A percentile compares a stretch with the other conserved stretches of the same genome.
Conservation (phyloP, 2,797 vertebrate species). For the Manis javanica region DNA sequence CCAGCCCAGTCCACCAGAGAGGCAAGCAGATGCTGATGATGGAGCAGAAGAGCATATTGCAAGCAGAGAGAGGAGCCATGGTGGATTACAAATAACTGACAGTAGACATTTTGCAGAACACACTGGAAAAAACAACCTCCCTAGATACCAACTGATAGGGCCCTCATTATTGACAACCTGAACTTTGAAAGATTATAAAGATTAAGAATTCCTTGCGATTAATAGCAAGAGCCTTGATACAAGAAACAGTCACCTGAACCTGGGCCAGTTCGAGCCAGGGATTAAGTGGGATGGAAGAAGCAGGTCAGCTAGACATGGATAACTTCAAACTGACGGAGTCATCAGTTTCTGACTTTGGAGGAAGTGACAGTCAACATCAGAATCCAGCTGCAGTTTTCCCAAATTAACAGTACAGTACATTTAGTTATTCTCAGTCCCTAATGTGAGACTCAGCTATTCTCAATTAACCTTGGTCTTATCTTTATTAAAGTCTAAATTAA, state of each 20-base stretch:
- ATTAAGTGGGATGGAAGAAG: background rate
- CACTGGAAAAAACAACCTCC: background rate
- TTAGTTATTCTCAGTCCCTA: background rate
- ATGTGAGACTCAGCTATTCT: conserved; percentile 1
- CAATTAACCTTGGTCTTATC: conserved; percentile 45
- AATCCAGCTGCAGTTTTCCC: background rate
- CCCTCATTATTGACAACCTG: conserved; percentile 42
- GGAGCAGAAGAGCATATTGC: background rate
- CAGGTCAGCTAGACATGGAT: background rate
- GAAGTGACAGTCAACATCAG: background rate
- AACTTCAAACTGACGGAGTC: background rate
- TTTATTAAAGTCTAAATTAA: conserved; percentile 40
- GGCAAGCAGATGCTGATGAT: background rate
- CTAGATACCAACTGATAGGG: background rate
- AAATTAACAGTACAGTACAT: background rate
- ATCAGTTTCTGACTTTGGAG: background rate
- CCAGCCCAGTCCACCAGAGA: background rate
- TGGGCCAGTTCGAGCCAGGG: background rate
- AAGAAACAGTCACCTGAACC: background rate
- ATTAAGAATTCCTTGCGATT: conserved; percentile 21
- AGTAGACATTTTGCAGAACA: background rate
- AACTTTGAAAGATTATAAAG: background rate
- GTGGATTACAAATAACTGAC: background rate
- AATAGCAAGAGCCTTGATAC: background rate
- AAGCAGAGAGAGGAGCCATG: background rate